phyloP scores from a whole-genome alignment of 2,888 invertebrate species.

The Synanthedon tipuliformis region DNA sequence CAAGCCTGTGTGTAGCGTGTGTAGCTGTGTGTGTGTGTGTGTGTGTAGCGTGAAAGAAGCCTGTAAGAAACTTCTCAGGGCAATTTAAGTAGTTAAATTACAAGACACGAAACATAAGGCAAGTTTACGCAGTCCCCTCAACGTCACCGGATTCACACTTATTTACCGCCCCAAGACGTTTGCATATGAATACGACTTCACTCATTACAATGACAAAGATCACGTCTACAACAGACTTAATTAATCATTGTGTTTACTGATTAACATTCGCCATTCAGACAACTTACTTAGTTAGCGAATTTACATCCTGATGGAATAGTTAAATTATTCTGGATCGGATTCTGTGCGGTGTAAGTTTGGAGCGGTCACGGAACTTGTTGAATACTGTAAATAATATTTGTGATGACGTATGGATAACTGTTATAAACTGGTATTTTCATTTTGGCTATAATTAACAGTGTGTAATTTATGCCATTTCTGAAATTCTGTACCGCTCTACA shows the following conservation, averaged over 20 bases:
- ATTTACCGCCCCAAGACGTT: slow-evolving; percentile 24
- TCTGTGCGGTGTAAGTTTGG: slow-evolving; percentile 12
- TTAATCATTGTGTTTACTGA: slow-evolving; percentile 63
- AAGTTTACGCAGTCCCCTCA: slow-evolving; percentile 5
- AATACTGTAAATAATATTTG: background rate
- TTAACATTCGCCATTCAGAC: slow-evolving; percentile 48
- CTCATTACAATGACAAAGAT: slow-evolving; percentile 65
- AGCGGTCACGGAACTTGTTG: slow-evolving; percentile 3
- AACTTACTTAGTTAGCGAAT: slow-evolving; percentile 43
- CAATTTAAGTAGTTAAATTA: slow-evolving; percentile 8
- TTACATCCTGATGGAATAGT: slow-evolving; percentile 54
- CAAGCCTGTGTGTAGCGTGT: no score
- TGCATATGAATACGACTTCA: slow-evolving; percentile 40
- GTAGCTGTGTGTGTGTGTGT: no score
- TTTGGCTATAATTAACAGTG: no score
- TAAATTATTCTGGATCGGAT: slow-evolving; percentile 26
- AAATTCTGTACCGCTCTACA: no score
- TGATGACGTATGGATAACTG: no score
- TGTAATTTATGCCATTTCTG: no score
- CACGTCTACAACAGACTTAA: slow-evolving; percentile 44
- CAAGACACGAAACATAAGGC: slow-evolving; percentile 9
- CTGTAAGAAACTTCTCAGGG: no score
- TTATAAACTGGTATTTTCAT: no score
- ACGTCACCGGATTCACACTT: slow-evolving; percentile 20
- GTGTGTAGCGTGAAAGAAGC: no score